Evolutionary conservation across 2,797 vertebrate genomes (phyloP).

Genomic region (Enteromius treurensis): DNA sequence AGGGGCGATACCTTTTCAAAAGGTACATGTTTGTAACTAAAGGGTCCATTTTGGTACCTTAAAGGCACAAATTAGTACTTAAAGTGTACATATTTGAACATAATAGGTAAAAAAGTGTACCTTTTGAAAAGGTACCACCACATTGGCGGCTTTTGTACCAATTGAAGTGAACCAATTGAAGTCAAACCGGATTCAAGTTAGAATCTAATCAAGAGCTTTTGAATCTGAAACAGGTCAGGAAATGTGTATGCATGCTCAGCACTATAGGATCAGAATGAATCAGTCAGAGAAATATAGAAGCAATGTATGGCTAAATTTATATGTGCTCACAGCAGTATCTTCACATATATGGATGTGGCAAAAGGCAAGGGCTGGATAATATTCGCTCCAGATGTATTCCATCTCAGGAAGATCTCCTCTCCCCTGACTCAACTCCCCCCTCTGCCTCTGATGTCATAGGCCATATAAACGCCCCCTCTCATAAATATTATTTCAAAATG

Average conservation of each 20-base stretch:
- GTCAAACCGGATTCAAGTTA: not conserved
- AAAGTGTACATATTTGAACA: too few relatives aligned
- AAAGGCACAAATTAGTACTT: too few relatives aligned
- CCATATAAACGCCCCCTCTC: slow-evolving; percentile 57
- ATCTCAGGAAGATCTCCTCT: slow-evolving; percentile 57
- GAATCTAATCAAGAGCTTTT: not conserved
- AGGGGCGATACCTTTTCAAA: too few relatives aligned
- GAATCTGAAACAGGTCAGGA: not conserved
- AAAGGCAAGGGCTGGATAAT: slow-evolving; percentile 39
- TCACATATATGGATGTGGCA: slow-evolving; percentile 38
- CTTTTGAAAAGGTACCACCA: too few relatives aligned
- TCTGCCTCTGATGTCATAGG: slow-evolving; percentile 52
- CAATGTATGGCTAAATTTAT: not conserved
- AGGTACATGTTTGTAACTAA: too few relatives aligned
- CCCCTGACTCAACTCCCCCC: slow-evolving; percentile 48
- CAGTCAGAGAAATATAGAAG: not conserved
- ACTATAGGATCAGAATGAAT: slow-evolving; percentile 5
- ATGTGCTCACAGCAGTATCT: not conserved
- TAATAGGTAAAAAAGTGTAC: too few relatives aligned
- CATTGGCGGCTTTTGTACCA: too few relatives aligned
- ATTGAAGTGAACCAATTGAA: not conserved
- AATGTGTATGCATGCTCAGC: not conserved
- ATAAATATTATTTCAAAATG: slow-evolving; percentile 64
- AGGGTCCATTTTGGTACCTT: too few relatives aligned
- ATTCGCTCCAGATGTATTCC: slow-evolving; percentile 61